phyloP scores from a whole-genome alignment of 2,888 invertebrate species.

The Apamea sordens region DNA sequence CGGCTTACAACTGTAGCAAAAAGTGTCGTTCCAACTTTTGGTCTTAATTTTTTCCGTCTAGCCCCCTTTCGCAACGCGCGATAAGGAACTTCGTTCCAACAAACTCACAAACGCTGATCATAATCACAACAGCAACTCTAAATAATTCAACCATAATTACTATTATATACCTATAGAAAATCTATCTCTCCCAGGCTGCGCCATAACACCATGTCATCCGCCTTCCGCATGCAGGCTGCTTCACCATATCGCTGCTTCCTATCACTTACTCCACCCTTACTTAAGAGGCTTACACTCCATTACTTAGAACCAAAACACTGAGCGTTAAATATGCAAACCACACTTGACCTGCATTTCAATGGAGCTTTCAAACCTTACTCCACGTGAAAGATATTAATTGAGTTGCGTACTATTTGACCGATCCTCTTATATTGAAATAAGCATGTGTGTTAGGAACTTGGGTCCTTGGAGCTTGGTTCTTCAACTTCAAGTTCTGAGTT shows the following conservation, averaged over 20 bases:
- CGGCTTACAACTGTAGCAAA: too few relatives aligned
- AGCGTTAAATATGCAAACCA: slow-evolving; percentile 78
- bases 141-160: background rate
- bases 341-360: slow-evolving; percentile 76
- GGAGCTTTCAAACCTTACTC: slow-evolving; percentile 56
- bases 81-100: too few relatives aligned
- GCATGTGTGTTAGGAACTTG: background rate
- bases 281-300: slow-evolving; percentile 78
- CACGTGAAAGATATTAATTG: slow-evolving; percentile 49
- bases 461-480: background rate
- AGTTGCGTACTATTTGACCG: slow-evolving; percentile 26
- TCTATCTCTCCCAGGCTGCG: background rate
- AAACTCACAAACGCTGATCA: background rate
- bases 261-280: slow-evolving; percentile 43
- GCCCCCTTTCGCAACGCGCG: too few relatives aligned
- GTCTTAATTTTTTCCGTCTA: too few relatives aligned
- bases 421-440: slow-evolving; percentile 1
- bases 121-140: background rate
- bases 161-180: background rate
- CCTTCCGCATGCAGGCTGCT: background rate
- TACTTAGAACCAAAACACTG: slow-evolving; percentile 76
- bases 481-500: background rate
- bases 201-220: background rate
- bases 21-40: too few relatives aligned
- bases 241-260: slow-evolving; percentile 27